A percentile compares a stretch with the other conserved stretches of the same genome.
phyloP scores from a whole-genome alignment of 2,888 invertebrate species.

The Chloroclysta siterata region DNA sequence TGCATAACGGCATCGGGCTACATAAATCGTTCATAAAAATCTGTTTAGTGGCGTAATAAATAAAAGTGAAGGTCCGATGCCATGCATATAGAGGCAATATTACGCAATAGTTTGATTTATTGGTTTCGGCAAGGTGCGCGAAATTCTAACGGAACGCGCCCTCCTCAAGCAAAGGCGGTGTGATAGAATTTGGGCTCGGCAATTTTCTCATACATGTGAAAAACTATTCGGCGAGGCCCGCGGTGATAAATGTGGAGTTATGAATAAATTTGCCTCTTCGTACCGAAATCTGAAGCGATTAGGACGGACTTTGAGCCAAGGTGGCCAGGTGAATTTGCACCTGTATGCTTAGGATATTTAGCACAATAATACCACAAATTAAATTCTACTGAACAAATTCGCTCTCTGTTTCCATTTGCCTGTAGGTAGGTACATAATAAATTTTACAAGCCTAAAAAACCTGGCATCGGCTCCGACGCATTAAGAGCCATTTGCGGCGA shows the following conservation, averaged over 20 bases:
- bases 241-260: slow-evolving; percentile 80
- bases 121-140: slow-evolving; percentile 80
- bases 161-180: slow-evolving; percentile 57
- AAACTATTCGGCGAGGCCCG: slow-evolving; percentile 71
- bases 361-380: slow-evolving; percentile 45
- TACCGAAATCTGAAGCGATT: slow-evolving; percentile 76
- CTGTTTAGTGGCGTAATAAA: slow-evolving; percentile 76
- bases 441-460: slow-evolving; percentile 44
- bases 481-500: slow-evolving; percentile 53
- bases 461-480: slow-evolving; percentile 43
- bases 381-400: slow-evolving; percentile 8
- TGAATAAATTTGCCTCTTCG: slow-evolving; percentile 78
- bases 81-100: slow-evolving; percentile 80
- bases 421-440: slow-evolving; percentile 54
- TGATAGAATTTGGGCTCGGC: slow-evolving; percentile 76
- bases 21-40: slow-evolving; percentile 74
- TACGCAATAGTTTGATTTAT: slow-evolving; percentile 84
- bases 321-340: slow-evolving; percentile 63
- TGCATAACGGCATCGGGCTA: slow-evolving; percentile 47
- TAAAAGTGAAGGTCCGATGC: slow-evolving; percentile 67
- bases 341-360: slow-evolving; percentile 43
- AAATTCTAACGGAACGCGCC: slow-evolving; percentile 71
- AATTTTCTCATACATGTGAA: slow-evolving; percentile 77
- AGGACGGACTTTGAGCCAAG: slow-evolving; percentile 65
- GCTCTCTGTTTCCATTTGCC: slow-evolving; percentile 35